Percentiles rank a stretch among this genome's conserved stretches.
Evolutionary conservation across 2,797 vertebrate species (phyloP).

Genomic region (Cyprinodon diabolis): DNA sequence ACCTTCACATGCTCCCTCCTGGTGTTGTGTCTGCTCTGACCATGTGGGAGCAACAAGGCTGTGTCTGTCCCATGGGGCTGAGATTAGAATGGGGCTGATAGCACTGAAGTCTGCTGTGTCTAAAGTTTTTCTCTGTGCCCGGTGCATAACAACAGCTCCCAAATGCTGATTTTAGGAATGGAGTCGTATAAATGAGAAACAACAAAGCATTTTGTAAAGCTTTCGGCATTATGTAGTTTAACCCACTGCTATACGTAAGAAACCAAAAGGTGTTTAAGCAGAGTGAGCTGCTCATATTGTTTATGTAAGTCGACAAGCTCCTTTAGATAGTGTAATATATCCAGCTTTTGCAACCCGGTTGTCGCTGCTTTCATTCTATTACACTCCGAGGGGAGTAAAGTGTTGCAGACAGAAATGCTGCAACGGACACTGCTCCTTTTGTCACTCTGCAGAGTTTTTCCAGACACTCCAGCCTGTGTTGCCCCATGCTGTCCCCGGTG

Average conservation of each 20-base stretch:
- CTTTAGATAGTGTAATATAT: conserved; percentile 5
- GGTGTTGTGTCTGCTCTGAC: conserved; percentile 69
- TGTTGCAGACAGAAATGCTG: conserved; percentile 58
- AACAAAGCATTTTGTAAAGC: conserved; percentile 50
- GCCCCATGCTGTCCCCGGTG: conserved; percentile 61
- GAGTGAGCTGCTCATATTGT: neutral
- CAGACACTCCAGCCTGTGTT: conserved; percentile 70
- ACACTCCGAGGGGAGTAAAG: conserved; percentile 21
- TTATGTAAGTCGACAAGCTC: neutral
- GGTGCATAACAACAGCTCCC: conserved; percentile 68
- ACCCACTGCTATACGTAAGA: conserved; percentile 9
- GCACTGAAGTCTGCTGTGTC: conserved; percentile 79
- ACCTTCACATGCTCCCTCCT: conserved; percentile 32
- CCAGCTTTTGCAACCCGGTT: conserved; percentile 17
- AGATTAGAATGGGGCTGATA: conserved; percentile 78
- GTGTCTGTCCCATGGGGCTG: conserved; percentile 68
- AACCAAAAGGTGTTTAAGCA: neutral
- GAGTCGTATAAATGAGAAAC: conserved; percentile 60
- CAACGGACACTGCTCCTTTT: conserved; percentile 64
- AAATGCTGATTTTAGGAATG: conserved; percentile 68
- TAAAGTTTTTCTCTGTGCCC: conserved; percentile 72
- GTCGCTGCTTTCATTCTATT: conserved; percentile 19
- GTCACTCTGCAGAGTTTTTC: conserved; percentile 68
- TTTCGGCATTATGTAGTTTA: conserved; percentile 18
- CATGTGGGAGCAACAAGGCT: conserved; percentile 76